Conservation (phyloP, 2,113 vertebrate species). For the Spea multiplicata region DNA sequence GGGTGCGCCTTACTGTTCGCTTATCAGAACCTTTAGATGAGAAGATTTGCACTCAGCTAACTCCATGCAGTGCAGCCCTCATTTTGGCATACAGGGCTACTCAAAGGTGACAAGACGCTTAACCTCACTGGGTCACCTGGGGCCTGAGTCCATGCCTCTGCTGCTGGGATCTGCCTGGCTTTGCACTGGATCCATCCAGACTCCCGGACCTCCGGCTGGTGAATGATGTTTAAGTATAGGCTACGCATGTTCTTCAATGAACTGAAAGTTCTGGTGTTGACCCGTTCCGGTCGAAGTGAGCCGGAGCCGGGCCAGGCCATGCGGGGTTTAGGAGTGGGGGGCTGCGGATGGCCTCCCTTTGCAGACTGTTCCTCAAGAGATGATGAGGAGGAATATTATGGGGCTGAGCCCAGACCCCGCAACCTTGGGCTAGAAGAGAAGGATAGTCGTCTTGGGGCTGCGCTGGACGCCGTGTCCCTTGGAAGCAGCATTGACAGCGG, state of each 20-base stretch:
- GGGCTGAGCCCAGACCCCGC: slow-evolving; percentile 80
- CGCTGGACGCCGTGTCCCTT: slow-evolving; percentile 85
- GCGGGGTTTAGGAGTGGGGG: slow-evolving; percentile 78
- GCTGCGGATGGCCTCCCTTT: slow-evolving; percentile 80
- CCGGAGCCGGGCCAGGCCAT: slow-evolving; percentile 75
- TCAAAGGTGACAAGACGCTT: background rate
- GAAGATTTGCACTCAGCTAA: background rate
- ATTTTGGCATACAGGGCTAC: slow-evolving; percentile 13
- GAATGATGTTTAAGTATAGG: slow-evolving; percentile 92
- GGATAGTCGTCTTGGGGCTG: slow-evolving; percentile 67
- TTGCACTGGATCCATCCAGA: slow-evolving; percentile 28
- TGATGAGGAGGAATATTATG: slow-evolving; percentile 79
- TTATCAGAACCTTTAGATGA: slow-evolving; percentile 11
- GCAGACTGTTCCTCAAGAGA: slow-evolving; percentile 74
- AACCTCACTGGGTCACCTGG: slow-evolving; percentile 6
- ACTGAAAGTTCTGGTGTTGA: slow-evolving; percentile 92
- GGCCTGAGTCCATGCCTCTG: slow-evolving; percentile 37
- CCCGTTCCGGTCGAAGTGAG: slow-evolving; percentile 82
- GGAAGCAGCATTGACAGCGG: slow-evolving; percentile 83
- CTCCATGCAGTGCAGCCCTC: slow-evolving; percentile 36
- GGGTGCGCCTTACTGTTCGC: slow-evolving; percentile 26
- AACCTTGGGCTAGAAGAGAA: slow-evolving; percentile 78
- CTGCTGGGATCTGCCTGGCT: slow-evolving; percentile 24
- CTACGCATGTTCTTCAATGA: slow-evolving; percentile 96
- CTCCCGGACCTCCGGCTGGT: slow-evolving; percentile 48